Percentiles rank a stretch among this genome's conserved stretches.
Conservation (phyloP, 2,797 vertebrate species). For the Scolopax bukidnonensis region DNA sequence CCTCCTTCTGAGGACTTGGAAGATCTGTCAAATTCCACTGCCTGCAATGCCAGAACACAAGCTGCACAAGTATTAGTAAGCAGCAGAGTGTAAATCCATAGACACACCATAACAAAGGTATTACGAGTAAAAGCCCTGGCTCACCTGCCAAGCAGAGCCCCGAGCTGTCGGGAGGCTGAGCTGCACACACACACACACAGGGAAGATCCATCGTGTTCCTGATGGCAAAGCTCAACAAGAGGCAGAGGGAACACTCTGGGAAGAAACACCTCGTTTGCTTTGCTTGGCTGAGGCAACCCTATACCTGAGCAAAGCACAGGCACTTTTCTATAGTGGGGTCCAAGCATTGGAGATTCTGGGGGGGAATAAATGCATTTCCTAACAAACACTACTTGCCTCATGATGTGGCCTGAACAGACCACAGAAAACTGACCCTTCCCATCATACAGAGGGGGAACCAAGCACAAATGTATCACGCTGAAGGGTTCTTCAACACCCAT, state of each 20-base stretch:
- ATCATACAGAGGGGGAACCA: neutral
- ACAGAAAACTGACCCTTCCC: neutral
- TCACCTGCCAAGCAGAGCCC: neutral
- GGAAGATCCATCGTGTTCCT: neutral
- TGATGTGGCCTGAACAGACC: neutral
- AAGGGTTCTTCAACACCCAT: neutral
- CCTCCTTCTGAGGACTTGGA: neutral
- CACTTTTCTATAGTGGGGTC: rapidly evolving
- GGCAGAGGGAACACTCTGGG: neutral
- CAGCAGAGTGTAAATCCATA: neutral
- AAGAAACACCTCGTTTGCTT: neutral
- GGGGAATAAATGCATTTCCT: neutral
- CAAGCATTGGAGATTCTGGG: neutral
- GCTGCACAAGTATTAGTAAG: neutral
- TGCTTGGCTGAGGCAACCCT: neutral
- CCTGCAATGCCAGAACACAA: neutral
- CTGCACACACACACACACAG: neutral
- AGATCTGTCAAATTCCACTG: rapidly evolving
- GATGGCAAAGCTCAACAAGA: neutral
- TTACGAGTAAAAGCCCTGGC: neutral
- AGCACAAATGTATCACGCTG: neutral
- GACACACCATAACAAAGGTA: neutral
- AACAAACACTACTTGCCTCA: neutral
- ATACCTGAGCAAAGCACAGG: neutral
- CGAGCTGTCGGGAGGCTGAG: neutral